Conservation (phyloP, 2,797 vertebrate species). For the Glossophaga mutica region DNA sequence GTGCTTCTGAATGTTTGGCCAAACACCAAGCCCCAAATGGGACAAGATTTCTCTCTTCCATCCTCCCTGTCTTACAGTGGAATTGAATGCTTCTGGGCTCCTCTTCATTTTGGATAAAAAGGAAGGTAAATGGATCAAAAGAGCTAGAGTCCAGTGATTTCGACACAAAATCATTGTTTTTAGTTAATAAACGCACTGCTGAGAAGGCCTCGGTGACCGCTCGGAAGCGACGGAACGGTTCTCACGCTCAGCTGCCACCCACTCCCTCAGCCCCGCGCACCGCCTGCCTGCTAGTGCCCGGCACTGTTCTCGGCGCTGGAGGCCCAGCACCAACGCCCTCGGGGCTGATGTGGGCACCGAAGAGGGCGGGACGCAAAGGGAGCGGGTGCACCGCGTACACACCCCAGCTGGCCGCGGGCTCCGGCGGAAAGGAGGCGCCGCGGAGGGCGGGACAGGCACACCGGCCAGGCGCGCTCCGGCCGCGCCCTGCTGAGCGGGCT, state of each 20-base stretch:
- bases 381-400: neutral
- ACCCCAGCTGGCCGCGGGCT: neutral
- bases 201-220: neutral
- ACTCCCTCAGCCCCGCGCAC: rapidly evolving
- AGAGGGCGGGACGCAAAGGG: too few species aligned
- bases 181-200: neutral
- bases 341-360: neutral
- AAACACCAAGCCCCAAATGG: neutral
- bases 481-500: rapidly evolving
- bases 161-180: neutral
- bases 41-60: neutral
- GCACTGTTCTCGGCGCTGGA: neutral
- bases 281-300: rapidly evolving
- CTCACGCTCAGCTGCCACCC: too few species aligned
- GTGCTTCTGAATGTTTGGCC: neutral
- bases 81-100: neutral
- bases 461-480: too few species aligned
- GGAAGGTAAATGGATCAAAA: neutral
- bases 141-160: neutral
- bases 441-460: too few species aligned
- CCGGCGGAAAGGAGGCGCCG: neutral
- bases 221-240: neutral
- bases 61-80: neutral
- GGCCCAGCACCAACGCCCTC: too few species aligned
- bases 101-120: neutral